These are phyloP conservation scores for Apostichopus parvimensis DNA, from an alignment of 35 echinoderm and acorn worm species.

Conservation along the genomic window DNA sequence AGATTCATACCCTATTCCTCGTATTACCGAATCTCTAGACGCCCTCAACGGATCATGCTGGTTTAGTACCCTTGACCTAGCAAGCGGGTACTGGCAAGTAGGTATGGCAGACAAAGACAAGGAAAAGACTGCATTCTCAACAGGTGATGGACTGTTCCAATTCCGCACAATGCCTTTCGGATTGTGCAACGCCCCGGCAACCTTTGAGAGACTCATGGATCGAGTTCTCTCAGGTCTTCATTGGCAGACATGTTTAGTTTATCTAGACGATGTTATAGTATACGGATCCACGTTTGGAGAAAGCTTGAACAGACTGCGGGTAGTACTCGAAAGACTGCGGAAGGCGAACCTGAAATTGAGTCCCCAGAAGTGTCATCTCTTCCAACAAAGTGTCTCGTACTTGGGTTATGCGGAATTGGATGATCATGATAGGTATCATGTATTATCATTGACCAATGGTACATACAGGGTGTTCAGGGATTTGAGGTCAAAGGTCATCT, in stretches of 20 bases:
- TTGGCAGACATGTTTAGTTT: not conserved
- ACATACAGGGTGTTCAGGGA: too few species aligned
- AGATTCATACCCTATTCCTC: conserved; percentile 63
- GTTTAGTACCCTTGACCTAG: conserved; percentile 60
- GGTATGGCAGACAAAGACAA: conserved; percentile 19
- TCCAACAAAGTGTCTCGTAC: conserved; percentile 21
- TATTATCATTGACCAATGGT: too few species aligned
- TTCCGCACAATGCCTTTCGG: conserved; percentile 35
- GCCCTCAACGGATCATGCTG: conserved; percentile 50
- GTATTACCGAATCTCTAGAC: conserved; percentile 74
- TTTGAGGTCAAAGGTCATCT: too few species aligned
- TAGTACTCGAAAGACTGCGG: not conserved
- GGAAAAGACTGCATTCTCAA: conserved; percentile 40
- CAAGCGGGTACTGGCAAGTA: conserved; percentile 49
- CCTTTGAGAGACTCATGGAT: conserved; percentile 3
- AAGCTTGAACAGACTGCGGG: not conserved
- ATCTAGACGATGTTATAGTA: conserved; percentile 31
- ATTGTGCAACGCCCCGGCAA: conserved; percentile 25
- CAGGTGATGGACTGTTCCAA: conserved; percentile 4
- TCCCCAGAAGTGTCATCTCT: conserved; percentile 45
- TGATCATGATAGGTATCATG: too few species aligned
- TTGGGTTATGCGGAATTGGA: conserved; percentile 8
- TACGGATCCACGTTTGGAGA: conserved; percentile 29
- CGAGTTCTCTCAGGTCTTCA: not conserved
- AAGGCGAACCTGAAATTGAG: conserved; percentile 35